Conservation (phyloP, 1,140 invertebrate genomes). For the Drosophila tropicalis region DNA sequence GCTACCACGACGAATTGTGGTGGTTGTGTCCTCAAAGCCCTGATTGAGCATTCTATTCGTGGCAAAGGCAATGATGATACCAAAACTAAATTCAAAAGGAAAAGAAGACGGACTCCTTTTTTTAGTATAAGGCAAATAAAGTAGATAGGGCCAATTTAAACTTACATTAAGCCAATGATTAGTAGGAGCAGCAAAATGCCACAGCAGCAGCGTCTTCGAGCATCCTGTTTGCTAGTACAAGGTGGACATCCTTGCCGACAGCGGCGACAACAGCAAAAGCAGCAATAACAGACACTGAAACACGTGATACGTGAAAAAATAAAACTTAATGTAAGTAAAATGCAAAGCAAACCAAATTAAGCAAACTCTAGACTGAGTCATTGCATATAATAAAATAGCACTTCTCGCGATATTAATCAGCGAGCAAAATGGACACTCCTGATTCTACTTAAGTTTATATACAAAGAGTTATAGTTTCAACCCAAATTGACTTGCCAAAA, state of each 20-base stretch:
- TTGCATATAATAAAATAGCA: too few relatives aligned
- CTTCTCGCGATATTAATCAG: too few relatives aligned
- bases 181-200: constrained; percentile 89
- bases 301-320: background rate
- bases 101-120: background rate
- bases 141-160: constrained; percentile 40
- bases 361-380: too few relatives aligned
- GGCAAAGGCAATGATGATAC: constrained; percentile 92
- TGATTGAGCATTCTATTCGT: constrained; percentile 92
- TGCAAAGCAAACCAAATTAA: too few relatives aligned
- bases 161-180: constrained; percentile 91
- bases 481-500: too few relatives aligned
- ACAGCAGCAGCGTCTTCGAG: constrained; percentile 89
- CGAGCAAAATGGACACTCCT: too few relatives aligned
- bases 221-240: constrained; percentile 92
- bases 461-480: too few relatives aligned
- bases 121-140: too few relatives aligned
- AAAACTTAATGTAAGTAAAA: too few relatives aligned
- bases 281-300: constrained; percentile 88
- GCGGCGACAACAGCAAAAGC: constrained; percentile 92
- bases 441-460: too few relatives aligned
- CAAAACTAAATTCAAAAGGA: constrained; percentile 83
- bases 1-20: constrained; percentile 85
- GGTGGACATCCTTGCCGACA: constrained; percentile 89
- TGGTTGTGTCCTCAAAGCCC: constrained; percentile 86